Evolutionary conservation across 2,888 invertebrate species (phyloP).

Genomic region (Rotaria sp.): DNA sequence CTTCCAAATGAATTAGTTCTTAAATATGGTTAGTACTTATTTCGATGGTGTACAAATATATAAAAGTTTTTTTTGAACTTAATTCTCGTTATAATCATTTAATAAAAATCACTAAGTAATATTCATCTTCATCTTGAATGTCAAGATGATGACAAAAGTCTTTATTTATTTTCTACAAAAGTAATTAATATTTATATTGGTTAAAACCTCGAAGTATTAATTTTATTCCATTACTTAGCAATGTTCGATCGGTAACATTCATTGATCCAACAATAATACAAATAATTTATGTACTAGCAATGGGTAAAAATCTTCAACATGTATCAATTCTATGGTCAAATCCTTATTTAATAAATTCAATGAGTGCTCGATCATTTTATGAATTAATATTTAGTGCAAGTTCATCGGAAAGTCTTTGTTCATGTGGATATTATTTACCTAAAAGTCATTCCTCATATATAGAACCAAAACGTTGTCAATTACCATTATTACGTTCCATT

Average conservation of each 20-base stretch:
- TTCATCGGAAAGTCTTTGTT: neutral
- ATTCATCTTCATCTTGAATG: neutral
- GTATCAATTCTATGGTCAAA: neutral
- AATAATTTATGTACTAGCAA: neutral
- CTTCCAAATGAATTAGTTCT: neutral
- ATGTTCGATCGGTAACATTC: neutral
- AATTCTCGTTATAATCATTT: neutral
- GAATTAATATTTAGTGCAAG: neutral
- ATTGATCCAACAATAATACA: slow-evolving; percentile 5
- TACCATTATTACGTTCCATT: neutral
- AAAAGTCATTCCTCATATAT: neutral
- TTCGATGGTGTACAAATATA: neutral
- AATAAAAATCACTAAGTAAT: neutral
- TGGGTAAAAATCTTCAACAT: neutral
- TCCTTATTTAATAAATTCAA: neutral
- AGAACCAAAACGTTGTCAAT: neutral
- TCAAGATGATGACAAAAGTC: neutral
- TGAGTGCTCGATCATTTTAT: neutral
- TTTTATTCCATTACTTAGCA: neutral
- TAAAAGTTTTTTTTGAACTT: neutral
- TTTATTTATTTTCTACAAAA: neutral
- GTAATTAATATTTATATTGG: neutral
- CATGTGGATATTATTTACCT: slow-evolving; percentile 4
- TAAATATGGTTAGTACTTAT: neutral
- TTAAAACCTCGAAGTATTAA: neutral